A percentile compares a stretch with the other conserved stretches of the same genome.
Conservation (phyloP, 2,797 vertebrate species). For the Anguilla anguilla region DNA sequence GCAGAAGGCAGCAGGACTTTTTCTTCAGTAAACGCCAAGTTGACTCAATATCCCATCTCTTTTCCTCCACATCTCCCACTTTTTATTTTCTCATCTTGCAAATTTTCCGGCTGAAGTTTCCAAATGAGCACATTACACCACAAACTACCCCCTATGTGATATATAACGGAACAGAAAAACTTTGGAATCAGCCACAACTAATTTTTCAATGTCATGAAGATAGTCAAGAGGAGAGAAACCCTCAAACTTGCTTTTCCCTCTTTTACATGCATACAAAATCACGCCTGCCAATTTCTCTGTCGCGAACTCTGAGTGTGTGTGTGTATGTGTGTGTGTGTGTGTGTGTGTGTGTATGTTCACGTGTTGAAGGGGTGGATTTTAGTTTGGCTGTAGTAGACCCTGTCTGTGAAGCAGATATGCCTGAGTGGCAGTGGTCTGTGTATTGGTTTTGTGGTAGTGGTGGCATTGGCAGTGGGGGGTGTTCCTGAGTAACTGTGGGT, state of each 20-base stretch:
- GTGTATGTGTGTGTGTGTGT: no score
- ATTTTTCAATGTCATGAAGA: neutral
- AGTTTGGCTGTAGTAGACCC: neutral
- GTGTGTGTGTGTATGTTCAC: no score
- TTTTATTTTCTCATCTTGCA: constrained; percentile 12
- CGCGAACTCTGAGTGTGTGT: neutral
- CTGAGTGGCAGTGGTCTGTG: neutral
- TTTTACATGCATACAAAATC: neutral
- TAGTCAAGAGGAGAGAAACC: neutral
- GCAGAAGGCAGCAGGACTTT: neutral
- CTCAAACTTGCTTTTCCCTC: neutral
- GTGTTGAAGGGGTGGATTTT: neutral
- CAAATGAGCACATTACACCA: neutral
- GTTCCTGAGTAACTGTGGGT: constrained; percentile 9
- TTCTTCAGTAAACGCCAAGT: neutral
- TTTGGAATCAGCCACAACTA: neutral
- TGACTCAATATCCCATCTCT: constrained; percentile 9
- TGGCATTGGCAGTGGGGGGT: neutral
- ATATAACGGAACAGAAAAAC: neutral
- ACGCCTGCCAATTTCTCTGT: neutral
- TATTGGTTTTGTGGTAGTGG: constrained; percentile 17
- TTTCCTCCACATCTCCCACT: constrained; percentile 3
- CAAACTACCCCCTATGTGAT: neutral
- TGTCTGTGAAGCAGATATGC: neutral
- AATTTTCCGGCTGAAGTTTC: neutral